Base-by-base conservation (phyloP, 2,113 vertebrate species). In the Pedionomus torquatus region DNA sequence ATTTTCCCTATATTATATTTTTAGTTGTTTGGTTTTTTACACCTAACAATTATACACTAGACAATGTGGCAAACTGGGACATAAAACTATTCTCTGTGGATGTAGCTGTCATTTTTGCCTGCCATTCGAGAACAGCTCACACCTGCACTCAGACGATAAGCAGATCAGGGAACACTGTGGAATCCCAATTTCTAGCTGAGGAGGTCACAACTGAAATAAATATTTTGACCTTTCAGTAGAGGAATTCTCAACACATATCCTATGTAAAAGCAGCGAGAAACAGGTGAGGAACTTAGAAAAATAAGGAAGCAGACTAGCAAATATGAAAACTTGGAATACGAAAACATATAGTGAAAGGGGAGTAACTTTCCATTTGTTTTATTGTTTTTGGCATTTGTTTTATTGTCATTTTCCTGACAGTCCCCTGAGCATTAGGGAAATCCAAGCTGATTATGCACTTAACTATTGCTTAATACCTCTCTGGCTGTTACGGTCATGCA, bases 391-490 rank as follows among this genome's bases (percentile, higher is more conserved):
- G 15, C 28, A n/a, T 51, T 77, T 63, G 28, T 86, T 94, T n/a
- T 43, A 48, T 14, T 79, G n/a, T 49, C 37, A 24, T 82, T 93
- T 96, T 87, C 92, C 83, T 24, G 49, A 60, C 0, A 75, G 90
- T 92, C 92, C 93, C 74, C 90, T 87, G 94, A 93, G 65, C 77
- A 81, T 72, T 78, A 64, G 8, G 37, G 57, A 84, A 95, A 89
- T 37, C n/a, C 86, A 93, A 92, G 65, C 92, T 92, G 89, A 93
- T 95, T 84, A 87, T 87, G 65, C 92, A 92, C 80, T 95, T 60
- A 92, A 83, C 60, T 49, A 48, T 60, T 87, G 80, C 80, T 92
- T 92, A 97, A 89, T 52, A 82, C 83, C 17, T 52, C 26, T 48
- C 57, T 1, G 35, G 51, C 61, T 87, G n/a, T 65, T 84, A 75